Percentiles rank a stretch among this genome's conserved stretches.
phyloP scores from a whole-genome alignment of 2,888 invertebrate species.

The Brenthis daphne region DNA sequence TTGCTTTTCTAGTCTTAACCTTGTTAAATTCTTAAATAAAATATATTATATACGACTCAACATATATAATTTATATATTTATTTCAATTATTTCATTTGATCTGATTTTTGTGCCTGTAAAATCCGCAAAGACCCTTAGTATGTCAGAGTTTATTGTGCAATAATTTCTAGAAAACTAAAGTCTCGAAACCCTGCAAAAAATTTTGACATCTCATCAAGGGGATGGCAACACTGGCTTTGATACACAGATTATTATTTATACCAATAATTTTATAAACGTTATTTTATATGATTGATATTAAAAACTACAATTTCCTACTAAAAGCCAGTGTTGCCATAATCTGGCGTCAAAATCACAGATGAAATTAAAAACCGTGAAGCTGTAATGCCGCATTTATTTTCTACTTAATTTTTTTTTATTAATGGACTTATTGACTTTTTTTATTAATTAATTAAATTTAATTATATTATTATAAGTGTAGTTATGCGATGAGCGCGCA shows the following conservation, averaged over 20 bases:
- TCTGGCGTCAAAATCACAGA: constrained; percentile 58
- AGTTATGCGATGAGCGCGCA: constrained; percentile 61
- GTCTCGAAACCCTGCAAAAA: background rate
- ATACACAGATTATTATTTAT: constrained; percentile 2
- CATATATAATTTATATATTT: background rate
- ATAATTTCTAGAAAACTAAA: background rate
- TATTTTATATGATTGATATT: constrained; percentile 2
- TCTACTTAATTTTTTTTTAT: constrained; percentile 47
- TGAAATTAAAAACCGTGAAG: constrained; percentile 47
- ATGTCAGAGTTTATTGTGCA: constrained; percentile 18
- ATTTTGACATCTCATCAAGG: constrained; percentile 27
- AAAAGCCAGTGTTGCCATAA: constrained; percentile 38
- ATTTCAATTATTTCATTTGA: constrained; percentile 32
- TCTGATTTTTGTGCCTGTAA: constrained; percentile 29
- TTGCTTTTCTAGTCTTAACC: too few species aligned
- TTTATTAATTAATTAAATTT: constrained; percentile 36
- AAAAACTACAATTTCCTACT: constrained; percentile 6
- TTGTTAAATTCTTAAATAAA: too few species aligned
- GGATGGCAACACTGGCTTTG: constrained; percentile 29
- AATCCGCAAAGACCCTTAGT: constrained; percentile 17
- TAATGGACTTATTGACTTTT: constrained; percentile 44
- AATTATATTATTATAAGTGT: constrained; percentile 40
- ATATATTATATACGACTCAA: constrained; percentile 13
- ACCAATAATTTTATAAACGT: background rate
- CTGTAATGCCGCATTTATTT: constrained; percentile 58